Percentiles rank a stretch among this genome's conserved stretches.
Conservation (phyloP, 1,140 invertebrate genomes). For the Augochlora pura region DNA sequence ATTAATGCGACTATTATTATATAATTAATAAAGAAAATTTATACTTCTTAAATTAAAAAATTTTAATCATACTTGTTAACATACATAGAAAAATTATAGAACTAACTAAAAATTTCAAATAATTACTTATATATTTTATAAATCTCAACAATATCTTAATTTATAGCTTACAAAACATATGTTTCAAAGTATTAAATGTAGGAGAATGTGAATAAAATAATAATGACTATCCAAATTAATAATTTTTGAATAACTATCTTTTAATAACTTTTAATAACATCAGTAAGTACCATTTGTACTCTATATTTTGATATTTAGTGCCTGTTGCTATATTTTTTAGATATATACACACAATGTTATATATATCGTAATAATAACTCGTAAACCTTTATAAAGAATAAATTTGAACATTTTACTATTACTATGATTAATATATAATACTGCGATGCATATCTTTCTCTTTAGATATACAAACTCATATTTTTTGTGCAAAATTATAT, state of each 20-base stretch:
- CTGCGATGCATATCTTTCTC: background rate
- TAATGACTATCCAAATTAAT: background rate
- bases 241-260: background rate
- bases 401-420: no score
- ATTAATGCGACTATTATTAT: background rate
- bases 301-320: background rate
- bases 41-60: background rate
- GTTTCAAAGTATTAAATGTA: background rate
- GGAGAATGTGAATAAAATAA: background rate
- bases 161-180: no score
- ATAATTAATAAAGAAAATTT: background rate
- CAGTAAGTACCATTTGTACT: background rate
- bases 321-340: background rate
- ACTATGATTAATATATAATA: background rate
- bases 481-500: background rate
- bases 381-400: background rate
- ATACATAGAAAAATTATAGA: background rate
- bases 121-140: background rate
- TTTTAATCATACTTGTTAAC: background rate
- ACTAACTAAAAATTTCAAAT: background rate
- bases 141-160: no score
- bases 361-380: background rate
- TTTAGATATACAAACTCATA: background rate
- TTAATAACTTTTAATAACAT: background rate
- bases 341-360: background rate